Evolutionary conservation across 2,888 invertebrate genomes (phyloP), one percentile per base, ranked within the genome.

Genomic region (Rhyacophila evoluta): DNA sequence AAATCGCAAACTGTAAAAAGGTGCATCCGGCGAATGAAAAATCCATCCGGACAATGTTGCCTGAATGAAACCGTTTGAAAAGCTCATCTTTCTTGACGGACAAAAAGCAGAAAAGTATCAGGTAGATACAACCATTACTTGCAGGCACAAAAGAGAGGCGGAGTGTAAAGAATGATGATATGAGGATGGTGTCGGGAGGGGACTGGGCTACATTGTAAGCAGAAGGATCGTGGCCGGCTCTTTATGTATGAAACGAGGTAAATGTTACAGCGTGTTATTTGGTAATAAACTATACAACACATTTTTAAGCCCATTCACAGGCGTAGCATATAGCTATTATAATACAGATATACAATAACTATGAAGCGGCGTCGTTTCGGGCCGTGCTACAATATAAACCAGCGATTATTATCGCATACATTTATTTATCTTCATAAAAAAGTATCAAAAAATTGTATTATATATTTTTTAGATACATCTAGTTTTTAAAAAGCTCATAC

Each of bases 31-130:
- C 55, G 55, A 55, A 55, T 55, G 55, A 55, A 55, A 19, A 12
- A 15, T 12, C 15, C 19, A 8, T 55, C 12, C 69, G 68, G 70
- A 76, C 73, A 68, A 41, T 79, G 79, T 79, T 75, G 68, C 15
- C 39, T 76, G 76, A 76, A 79, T 76, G 76, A 73, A 55, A 76
- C 71, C 73, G 79, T 41, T 76, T 74, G 19, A 73, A 79, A 70
- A 36, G 79, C 72, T 55, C 74, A 76, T 79, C 71, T 76, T 75
- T 79, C 79, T 79, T 41, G 69, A 72, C 38, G 69, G 67, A 78
- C 67, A 41, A 74, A 74, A 74, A 74, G 71, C 38, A 28, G 38
- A 72, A 69, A 72, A 77, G 67, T 68, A 68, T 37, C 33, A 27
- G 38, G 69, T 68, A 69, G 67, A 70, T 39, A 29, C 70, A 41